These are phyloP conservation scores for Calyptommatus sinebrachiatus DNA, from an alignment of 2,113 vertebrate genomes.

Conservation along the genomic window DNA sequence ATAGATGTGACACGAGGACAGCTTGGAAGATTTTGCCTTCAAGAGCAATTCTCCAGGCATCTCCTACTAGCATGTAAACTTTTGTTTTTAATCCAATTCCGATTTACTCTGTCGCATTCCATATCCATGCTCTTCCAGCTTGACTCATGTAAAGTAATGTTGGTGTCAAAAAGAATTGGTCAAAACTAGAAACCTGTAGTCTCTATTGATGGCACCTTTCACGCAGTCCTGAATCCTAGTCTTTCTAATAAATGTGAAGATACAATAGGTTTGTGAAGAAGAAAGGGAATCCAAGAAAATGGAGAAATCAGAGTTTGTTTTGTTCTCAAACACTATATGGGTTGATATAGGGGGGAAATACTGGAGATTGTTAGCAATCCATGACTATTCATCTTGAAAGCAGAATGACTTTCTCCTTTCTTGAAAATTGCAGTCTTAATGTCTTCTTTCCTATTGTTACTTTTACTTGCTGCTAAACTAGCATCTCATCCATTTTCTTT, in stretches of 20 bases:
- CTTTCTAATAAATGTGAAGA: constrained; percentile 36
- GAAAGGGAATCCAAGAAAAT: constrained; percentile 15
- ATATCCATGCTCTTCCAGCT: constrained; percentile 52
- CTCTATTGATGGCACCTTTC: constrained; percentile 33
- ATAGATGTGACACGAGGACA: constrained; percentile 53
- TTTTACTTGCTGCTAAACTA: neutral
- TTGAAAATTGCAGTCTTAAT: constrained; percentile 20
- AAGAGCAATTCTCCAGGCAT: constrained; percentile 54
- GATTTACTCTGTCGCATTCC: constrained; percentile 63
- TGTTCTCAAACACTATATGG: neutral
- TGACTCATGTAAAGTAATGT: constrained; percentile 48
- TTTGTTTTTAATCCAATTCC: constrained; percentile 65
- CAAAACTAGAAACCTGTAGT: constrained; percentile 46
- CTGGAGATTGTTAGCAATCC: constrained; percentile 11
- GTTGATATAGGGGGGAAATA: neutral
- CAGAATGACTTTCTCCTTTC: constrained; percentile 3
- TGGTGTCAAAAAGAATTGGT: constrained; percentile 45
- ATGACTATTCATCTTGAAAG: constrained; percentile 17
- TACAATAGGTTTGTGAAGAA: neutral
- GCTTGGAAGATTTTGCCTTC: constrained; percentile 64
- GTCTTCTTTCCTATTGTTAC: neutral
- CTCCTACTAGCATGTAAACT: constrained; percentile 61
- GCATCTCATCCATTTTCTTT: neutral
- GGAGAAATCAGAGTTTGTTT: neutral
- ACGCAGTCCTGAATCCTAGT: neutral